Conservation (phyloP, 2,888 invertebrate genomes). For the Limenitis camilla region DNA sequence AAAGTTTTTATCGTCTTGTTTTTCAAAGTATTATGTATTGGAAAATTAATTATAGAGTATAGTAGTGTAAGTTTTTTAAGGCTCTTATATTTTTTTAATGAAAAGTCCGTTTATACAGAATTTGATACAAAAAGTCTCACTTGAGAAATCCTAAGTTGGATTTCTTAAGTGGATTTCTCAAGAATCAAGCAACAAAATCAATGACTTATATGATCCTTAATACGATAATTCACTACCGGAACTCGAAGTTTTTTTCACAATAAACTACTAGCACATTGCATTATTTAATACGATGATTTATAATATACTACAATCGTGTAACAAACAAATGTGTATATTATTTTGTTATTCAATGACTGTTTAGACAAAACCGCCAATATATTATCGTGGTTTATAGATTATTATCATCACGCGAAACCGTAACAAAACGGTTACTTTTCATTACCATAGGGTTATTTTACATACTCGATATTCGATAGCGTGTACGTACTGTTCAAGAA, state of each 20-base stretch:
- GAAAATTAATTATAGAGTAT: neutral
- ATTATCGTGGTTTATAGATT: constrained; percentile 1
- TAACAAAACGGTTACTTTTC: constrained; percentile 12
- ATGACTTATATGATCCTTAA: too few relatives aligned
- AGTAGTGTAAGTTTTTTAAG: neutral
- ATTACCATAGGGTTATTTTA: neutral
- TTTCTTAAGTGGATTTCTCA: too few relatives aligned
- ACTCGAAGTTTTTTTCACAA: too few relatives aligned
- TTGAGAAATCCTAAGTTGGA: too few relatives aligned
- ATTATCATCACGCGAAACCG: constrained; percentile 5
- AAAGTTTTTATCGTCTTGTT: neutral
- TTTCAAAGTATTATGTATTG: neutral
- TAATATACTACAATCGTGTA: too few relatives aligned
- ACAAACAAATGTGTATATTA: neutral
- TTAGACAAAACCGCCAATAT: constrained; percentile 1
- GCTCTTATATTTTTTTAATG: neutral
- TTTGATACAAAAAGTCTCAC: too few relatives aligned
- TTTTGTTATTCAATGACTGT: neutral
- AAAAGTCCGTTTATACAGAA: too few relatives aligned
- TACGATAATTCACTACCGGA: too few relatives aligned
- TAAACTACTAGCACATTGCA: too few relatives aligned
- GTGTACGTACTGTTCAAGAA: neutral
- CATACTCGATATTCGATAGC: neutral
- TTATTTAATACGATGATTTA: too few relatives aligned
- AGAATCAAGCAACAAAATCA: too few relatives aligned